Conservation (phyloP, 2,888 invertebrate genomes). For the Tyria jacobaeae region DNA sequence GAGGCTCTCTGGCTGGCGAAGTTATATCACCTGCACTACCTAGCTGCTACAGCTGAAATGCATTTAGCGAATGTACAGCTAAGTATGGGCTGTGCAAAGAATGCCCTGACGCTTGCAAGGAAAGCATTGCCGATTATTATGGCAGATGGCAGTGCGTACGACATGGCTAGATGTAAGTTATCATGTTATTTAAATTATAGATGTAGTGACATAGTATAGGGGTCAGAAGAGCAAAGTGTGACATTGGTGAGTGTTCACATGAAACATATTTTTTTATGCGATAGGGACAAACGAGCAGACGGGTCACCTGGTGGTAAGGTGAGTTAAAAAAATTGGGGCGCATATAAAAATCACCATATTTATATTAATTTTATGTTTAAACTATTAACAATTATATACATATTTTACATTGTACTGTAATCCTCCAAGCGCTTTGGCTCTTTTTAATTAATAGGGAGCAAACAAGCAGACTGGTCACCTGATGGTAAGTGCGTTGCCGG, state of each 20-base stretch:
- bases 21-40: slow-evolving; percentile 92
- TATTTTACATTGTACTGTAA: too few relatives aligned
- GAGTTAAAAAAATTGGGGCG: too few relatives aligned
- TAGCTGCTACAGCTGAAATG: slow-evolving; percentile 91
- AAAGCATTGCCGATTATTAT: slow-evolving; percentile 90
- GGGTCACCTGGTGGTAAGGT: too few relatives aligned
- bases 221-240: background rate
- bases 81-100: slow-evolving; percentile 91
- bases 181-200: background rate
- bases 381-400: too few relatives aligned
- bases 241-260: background rate
- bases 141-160: slow-evolving; percentile 93
- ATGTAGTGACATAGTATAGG: background rate
- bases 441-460: too few relatives aligned
- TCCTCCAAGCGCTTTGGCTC: too few relatives aligned
- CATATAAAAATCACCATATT: too few relatives aligned
- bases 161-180: slow-evolving; percentile 89
- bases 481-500: too few relatives aligned
- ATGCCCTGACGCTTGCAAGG: slow-evolving; percentile 90
- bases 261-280: too few relatives aligned
- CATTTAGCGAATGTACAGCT: slow-evolving; percentile 93
- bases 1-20: slow-evolving; percentile 91
- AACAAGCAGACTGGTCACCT: too few relatives aligned
- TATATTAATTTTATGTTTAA: too few relatives aligned
- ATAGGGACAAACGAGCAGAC: too few relatives aligned